Evolutionary conservation across 2,888 invertebrate genomes (phyloP).

Genomic region (Aromia moschata): DNA sequence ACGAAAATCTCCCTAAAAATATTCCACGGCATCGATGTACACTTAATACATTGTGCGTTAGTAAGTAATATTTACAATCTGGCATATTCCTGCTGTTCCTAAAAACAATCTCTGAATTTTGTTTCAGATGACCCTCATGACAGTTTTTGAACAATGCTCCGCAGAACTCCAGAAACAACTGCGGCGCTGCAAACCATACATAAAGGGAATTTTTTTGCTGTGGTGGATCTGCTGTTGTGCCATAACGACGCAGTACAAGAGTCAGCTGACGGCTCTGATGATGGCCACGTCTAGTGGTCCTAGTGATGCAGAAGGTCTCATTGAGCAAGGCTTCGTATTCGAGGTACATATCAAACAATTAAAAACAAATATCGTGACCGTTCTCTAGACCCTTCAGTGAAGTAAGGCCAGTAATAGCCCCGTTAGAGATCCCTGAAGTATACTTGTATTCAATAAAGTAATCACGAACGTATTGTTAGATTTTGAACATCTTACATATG

Average conservation of each 20-base stretch:
- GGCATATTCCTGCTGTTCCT: background rate
- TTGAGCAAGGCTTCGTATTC: slow-evolving; percentile 27
- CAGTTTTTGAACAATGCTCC: slow-evolving; percentile 15
- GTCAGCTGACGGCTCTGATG: slow-evolving; percentile 29
- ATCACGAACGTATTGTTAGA: no score
- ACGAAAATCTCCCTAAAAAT: background rate
- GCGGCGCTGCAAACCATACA: slow-evolving; percentile 9
- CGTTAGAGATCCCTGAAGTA: background rate
- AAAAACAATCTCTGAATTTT: background rate
- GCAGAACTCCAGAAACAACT: slow-evolving; percentile 9
- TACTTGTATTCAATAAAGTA: background rate
- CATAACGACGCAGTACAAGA: slow-evolving; percentile 36
- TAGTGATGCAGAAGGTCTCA: slow-evolving; percentile 27
- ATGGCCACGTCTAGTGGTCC: slow-evolving; percentile 27
- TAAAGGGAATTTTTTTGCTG: slow-evolving; percentile 31
- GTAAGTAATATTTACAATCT: background rate
- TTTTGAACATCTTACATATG: background rate
- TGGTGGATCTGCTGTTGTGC: slow-evolving; percentile 40
- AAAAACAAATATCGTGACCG: background rate
- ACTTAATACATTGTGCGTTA: background rate
- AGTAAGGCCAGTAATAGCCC: background rate
- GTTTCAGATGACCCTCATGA: background rate
- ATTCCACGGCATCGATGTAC: background rate
- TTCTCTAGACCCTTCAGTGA: background rate
- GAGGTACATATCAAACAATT: slow-evolving; percentile 13